phyloP scores from a whole-genome alignment of 1,140 invertebrate genomes.

The Anoplolepis gracilipes region DNA sequence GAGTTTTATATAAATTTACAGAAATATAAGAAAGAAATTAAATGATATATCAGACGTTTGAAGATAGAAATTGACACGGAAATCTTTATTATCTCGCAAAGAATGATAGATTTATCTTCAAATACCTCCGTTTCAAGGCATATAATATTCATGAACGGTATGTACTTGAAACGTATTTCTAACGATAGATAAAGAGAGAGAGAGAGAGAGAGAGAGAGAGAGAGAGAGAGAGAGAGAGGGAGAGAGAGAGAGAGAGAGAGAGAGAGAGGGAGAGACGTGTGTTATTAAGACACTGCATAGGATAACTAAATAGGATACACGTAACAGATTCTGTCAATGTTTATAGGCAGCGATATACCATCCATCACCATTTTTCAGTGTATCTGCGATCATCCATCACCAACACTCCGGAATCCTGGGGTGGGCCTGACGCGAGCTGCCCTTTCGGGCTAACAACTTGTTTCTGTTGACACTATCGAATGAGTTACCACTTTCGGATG shows the following conservation, averaged over 20 bases:
- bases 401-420: slow-evolving; percentile 75
- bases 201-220: too few species aligned
- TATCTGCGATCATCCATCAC: slow-evolving; percentile 78
- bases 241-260: background rate
- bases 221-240: background rate
- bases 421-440: slow-evolving; percentile 71
- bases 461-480: slow-evolving; percentile 77
- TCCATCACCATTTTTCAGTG: slow-evolving; percentile 80
- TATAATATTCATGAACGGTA: background rate
- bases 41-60: background rate
- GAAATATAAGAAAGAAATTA: background rate
- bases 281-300: slow-evolving; percentile 61
- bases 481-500: slow-evolving; percentile 72
- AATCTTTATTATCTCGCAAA: background rate
- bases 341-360: slow-evolving; percentile 76
- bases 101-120: background rate
- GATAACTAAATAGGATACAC: slow-evolving; percentile 74
- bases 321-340: slow-evolving; percentile 78
- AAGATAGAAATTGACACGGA: background rate
- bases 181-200: background rate
- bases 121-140: background rate
- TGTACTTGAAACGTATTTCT: slow-evolving; percentile 5
- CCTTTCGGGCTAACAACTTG: slow-evolving; percentile 76
- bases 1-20: background rate
- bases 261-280: background rate